Evolutionary conservation across 2,888 invertebrate species (phyloP).

Genomic region (Papilio demoleus): DNA sequence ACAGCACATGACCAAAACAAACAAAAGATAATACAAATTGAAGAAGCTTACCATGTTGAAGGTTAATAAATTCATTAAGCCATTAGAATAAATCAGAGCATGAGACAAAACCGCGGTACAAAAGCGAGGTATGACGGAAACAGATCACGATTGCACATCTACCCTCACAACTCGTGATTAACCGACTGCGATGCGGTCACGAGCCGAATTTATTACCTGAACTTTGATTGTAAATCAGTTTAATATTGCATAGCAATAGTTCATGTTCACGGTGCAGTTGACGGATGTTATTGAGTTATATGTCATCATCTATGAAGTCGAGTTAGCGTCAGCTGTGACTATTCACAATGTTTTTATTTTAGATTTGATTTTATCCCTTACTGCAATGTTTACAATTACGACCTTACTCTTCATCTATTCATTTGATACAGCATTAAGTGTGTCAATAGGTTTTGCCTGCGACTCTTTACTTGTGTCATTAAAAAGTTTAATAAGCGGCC

Average conservation of each 20-base stretch:
- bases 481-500: too few relatives aligned
- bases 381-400: not conserved
- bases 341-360: not conserved
- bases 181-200: constrained; percentile 66
- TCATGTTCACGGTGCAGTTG: constrained; percentile 27
- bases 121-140: constrained; percentile 47
- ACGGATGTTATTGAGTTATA: constrained; percentile 22
- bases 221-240: constrained; percentile 59
- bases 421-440: too few relatives aligned
- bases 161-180: constrained; percentile 58
- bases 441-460: too few relatives aligned
- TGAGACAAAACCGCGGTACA: constrained; percentile 51
- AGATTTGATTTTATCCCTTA: not conserved
- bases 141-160: constrained; percentile 55
- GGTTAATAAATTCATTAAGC: constrained; percentile 66
- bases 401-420: not conserved
- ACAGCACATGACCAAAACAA: not conserved
- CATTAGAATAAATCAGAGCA: constrained; percentile 62
- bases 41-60: constrained; percentile 46
- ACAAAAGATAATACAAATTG: constrained; percentile 11
- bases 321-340: constrained; percentile 2
- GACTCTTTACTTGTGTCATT: too few relatives aligned
- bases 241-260: constrained; percentile 39
- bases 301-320: constrained; percentile 6
- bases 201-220: constrained; percentile 72